Conservation (phyloP, 2,113 vertebrate species). For the Tor tambroides region DNA sequence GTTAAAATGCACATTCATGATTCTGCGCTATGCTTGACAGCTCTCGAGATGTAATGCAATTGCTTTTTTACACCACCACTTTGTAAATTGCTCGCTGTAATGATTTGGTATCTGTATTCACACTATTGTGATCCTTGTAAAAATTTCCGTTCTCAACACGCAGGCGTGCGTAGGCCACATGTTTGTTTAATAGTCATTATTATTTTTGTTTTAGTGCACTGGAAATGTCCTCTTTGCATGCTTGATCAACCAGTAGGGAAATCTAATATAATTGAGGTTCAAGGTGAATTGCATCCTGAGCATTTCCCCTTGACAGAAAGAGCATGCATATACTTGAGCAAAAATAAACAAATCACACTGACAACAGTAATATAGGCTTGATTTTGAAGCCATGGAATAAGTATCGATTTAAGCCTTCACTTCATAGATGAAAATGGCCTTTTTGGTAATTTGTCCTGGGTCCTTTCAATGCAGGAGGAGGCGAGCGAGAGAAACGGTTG, state of each 20-base stretch:
- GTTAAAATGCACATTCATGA: slow-evolving; percentile 72
- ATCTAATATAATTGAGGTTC: slow-evolving; percentile 88
- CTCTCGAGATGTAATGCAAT: slow-evolving; percentile 73
- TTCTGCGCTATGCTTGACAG: slow-evolving; percentile 70
- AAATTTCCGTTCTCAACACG: slow-evolving; percentile 68
- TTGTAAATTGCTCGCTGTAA: slow-evolving; percentile 74
- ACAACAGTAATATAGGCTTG: slow-evolving; percentile 82
- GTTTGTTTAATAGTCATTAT: slow-evolving; percentile 83
- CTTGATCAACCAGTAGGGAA: slow-evolving; percentile 98
- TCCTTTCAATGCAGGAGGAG: slow-evolving; percentile 85
- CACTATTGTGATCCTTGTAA: slow-evolving; percentile 69
- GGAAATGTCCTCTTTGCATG: slow-evolving; percentile 87
- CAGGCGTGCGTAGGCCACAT: slow-evolving; percentile 72
- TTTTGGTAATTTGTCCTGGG: slow-evolving; percentile 89
- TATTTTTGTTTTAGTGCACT: slow-evolving; percentile 83
- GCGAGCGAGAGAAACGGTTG: slow-evolving; percentile 40
- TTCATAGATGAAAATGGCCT: slow-evolving; percentile 84
- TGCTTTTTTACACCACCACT: slow-evolving; percentile 72
- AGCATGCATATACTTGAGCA: slow-evolving; percentile 81
- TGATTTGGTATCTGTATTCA: slow-evolving; percentile 77
- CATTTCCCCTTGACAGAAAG: slow-evolving; percentile 70
- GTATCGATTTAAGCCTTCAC: slow-evolving; percentile 81
- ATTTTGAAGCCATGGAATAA: slow-evolving; percentile 84
- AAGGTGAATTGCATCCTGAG: slow-evolving; percentile 86
- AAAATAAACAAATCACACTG: slow-evolving; percentile 82